Evolutionary conservation across 2,888 invertebrate genomes (phyloP).

Genomic region (Chymomyza procnemis): DNA sequence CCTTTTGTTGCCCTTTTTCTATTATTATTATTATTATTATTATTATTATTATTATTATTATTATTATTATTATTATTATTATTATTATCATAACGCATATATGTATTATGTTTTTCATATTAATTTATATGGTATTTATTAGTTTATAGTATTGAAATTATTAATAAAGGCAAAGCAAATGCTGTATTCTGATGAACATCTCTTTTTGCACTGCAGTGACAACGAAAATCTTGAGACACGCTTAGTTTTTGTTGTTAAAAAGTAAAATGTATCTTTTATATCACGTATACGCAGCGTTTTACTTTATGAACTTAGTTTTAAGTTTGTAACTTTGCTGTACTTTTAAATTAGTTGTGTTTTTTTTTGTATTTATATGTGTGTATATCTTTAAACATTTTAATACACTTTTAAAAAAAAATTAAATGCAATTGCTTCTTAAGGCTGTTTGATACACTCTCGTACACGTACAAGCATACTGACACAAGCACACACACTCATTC

Average conservation of each 20-base stretch:
- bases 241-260: background rate
- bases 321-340: background rate
- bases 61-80: too few species aligned
- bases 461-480: slow-evolving; percentile 22
- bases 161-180: slow-evolving; percentile 21
- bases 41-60: too few species aligned
- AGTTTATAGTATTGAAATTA: slow-evolving; percentile 22
- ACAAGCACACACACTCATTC: slow-evolving; percentile 1
- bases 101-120: slow-evolving; percentile 33
- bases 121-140: slow-evolving; percentile 38
- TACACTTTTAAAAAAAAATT: slow-evolving; percentile 37
- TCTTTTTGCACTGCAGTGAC: background rate
- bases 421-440: slow-evolving; percentile 37
- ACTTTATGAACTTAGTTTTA: background rate
- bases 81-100: slow-evolving; percentile 21
- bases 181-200: background rate
- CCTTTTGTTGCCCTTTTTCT: slow-evolving; percentile 22
- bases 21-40: too few species aligned
- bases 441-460: slow-evolving; percentile 16
- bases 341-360: background rate
- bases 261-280: background rate
- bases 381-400: slow-evolving; percentile 35
- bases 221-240: background rate
- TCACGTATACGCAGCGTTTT: slow-evolving; percentile 2
- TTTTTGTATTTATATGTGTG: slow-evolving; percentile 26